These are phyloP conservation scores for Hemiscyllium ocellatum DNA, from an alignment of 2,113 vertebrate genomes.

Conservation along the genomic window DNA sequence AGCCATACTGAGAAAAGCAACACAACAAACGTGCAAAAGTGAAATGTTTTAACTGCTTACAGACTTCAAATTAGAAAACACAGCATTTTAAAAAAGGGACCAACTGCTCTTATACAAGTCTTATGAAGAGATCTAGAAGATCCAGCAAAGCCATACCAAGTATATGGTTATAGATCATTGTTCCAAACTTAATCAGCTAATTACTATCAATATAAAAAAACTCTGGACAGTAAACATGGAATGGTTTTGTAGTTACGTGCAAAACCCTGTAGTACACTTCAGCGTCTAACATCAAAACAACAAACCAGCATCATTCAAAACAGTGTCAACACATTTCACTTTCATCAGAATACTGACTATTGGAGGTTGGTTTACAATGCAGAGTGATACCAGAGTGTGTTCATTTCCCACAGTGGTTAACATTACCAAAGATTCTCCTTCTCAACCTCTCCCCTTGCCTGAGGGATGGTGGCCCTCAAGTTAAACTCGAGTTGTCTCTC, in stretches of 20 bases:
- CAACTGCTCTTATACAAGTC: not conserved
- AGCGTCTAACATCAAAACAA: not conserved
- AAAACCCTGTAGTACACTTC: not conserved
- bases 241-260: not conserved
- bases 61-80: not conserved
- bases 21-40: not conserved
- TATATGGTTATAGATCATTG: not conserved
- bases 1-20: not conserved
- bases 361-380: no score
- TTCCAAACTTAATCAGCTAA: not conserved
- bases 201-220: not conserved
- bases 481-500: no score
- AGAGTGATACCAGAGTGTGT: no score
- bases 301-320: not conserved
- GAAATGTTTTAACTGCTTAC: not conserved
- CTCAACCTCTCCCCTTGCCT: no score
- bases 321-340: not conserved
- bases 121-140: not conserved
- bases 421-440: no score
- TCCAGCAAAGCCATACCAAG: not conserved
- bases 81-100: not conserved
- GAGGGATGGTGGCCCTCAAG: no score
- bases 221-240: not conserved
- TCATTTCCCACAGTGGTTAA: no score
- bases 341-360: not conserved